Conservation (phyloP, 1,140 invertebrate species). For the Procambarus virginalis region DNA sequence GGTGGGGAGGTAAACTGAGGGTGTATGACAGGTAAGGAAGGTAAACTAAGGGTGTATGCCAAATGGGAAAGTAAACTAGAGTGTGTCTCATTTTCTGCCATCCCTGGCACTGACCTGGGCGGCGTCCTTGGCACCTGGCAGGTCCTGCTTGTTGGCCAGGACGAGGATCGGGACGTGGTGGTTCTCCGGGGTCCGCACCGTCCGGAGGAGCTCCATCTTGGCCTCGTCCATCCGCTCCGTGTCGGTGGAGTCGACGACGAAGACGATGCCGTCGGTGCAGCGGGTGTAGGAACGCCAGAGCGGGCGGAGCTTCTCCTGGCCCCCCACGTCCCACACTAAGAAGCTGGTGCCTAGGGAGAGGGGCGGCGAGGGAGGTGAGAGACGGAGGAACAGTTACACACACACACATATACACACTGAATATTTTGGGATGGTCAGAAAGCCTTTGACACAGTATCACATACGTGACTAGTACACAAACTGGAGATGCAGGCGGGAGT, state of each 20-base stretch:
- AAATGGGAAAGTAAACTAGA: no score
- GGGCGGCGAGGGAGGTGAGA: not conserved
- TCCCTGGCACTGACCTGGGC: conserved; percentile 15
- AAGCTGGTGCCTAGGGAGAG: conserved; percentile 82
- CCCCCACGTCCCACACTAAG: conserved; percentile 94
- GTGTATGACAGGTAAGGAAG: no score
- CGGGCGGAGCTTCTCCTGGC: conserved; percentile 93
- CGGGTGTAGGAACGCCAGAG: conserved; percentile 93
- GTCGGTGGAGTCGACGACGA: conserved; percentile 93
- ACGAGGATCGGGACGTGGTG: conserved; percentile 65
- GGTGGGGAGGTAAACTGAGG: no score
- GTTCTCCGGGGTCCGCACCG: conserved; percentile 78
- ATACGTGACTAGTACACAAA: no score
- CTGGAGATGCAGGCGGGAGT: no score
- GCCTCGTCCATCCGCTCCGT: conserved; percentile 94
- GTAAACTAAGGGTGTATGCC: no score
- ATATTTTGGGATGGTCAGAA: no score
- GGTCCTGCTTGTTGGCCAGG: conserved; percentile 70
- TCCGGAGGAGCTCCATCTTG: conserved; percentile 93
- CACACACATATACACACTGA: no score
- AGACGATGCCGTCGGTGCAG: conserved; percentile 96
- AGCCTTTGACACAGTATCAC: no score
- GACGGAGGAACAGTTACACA: not conserved
- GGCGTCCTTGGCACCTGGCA: conserved; percentile 59
- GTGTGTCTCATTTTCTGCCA: not conserved